Evolutionary conservation across 2,113 vertebrate species (phyloP).

Genomic region (Galeopterus variegatus): DNA sequence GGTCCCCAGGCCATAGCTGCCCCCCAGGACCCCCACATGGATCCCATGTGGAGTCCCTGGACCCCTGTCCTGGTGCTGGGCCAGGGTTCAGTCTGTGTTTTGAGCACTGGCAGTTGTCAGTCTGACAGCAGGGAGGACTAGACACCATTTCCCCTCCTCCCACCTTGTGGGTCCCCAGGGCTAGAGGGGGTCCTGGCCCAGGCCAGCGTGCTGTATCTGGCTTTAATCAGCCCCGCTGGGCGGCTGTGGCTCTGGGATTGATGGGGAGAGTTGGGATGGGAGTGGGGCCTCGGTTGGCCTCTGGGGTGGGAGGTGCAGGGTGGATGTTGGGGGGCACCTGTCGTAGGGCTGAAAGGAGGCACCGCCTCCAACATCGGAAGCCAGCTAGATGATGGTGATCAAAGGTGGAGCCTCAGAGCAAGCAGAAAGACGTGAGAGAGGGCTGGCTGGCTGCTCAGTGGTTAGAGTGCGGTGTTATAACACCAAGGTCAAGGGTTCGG

Average conservation of each 20-base stretch:
- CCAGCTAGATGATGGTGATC: background rate
- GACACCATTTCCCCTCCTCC: background rate
- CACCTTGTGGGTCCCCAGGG: background rate
- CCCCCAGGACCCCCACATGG: too few species aligned
- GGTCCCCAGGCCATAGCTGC: background rate
- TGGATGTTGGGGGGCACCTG: background rate
- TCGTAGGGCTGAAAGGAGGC: background rate
- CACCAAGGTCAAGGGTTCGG: too few species aligned
- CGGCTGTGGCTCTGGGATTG: too few species aligned
- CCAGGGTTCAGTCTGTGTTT: too few species aligned
- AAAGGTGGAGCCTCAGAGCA: background rate
- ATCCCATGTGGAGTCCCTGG: too few species aligned
- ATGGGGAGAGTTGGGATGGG: background rate
- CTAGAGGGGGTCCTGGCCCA: background rate
- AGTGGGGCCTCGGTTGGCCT: background rate
- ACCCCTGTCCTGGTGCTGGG: too few species aligned
- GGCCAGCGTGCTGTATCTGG: background rate
- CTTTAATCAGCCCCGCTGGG: background rate
- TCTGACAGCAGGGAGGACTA: background rate
- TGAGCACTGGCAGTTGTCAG: background rate
- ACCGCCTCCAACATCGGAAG: accelerated
- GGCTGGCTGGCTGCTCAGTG: too few species aligned
- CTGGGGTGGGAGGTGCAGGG: background rate
- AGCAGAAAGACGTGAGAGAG: background rate
- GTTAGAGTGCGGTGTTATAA: too few species aligned